Evolutionary conservation across 2,888 invertebrate species (phyloP), one percentile per base, ranked within the genome.

Genomic region (Rhorus exstirpatorius): DNA sequence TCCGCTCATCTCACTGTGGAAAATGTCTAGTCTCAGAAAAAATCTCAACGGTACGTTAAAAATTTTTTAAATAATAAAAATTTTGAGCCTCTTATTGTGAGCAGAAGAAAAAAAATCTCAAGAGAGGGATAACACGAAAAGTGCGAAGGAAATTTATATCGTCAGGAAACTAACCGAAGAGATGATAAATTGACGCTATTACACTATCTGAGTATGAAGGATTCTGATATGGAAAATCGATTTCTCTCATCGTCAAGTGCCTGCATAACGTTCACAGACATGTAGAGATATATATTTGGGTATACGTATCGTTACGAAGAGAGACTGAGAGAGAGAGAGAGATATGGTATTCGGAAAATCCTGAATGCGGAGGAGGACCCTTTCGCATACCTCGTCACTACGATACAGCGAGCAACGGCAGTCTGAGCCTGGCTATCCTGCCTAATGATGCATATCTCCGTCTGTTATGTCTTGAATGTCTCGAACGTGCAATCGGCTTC

Each of bases 381-480:
- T 88, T 88, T 85, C 81, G 86, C 89, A 90, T 90, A 87, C 88
- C 76, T 68, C 90, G 84, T 77, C 84, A 83, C 85, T 85, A 83
- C 83, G 84, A 74, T 85, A 84, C 78, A 83, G 83, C 78, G 84
- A 63, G 65, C 83, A 85, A 82, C 81, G 83, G 84, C 84, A 81
- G 84, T 86, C 86, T 84, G 84, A 87, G 83, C 82, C 85, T 31
- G 21, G 46, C 78, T 81, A 81, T 84, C 84, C 86, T 88, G 90
- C 87, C 91, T 90, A 89, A 90, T 90, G 91, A 90, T 90, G 91
- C 91, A 91, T 91, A 92, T 91, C 91, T 91, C 90, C 86, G 88
- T 88, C 89, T 88, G 91, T 91, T 90, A 91, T 91, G 90, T 90
- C 90, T 89, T 89, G 91, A 90, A 91, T 92, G 92, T 91, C 91